Conservation (phyloP, 2,113 vertebrate genomes). For the Poeciliopsis prolifica region DNA sequence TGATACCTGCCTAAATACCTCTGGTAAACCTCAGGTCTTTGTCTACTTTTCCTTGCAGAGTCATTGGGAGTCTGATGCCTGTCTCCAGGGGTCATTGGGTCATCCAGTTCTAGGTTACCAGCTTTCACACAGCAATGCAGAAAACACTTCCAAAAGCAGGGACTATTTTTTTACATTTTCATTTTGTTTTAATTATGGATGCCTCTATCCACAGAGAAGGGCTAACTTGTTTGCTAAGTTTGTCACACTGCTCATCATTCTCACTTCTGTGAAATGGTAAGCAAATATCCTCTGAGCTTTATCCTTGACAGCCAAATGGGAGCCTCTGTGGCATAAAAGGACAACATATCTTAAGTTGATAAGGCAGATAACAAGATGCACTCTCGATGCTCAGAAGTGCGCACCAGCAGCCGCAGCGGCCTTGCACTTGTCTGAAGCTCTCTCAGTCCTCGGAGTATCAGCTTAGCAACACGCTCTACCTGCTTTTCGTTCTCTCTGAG, state of each 20-base stretch:
- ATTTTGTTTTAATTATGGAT: slow-evolving; percentile 35
- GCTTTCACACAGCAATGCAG: too few species aligned
- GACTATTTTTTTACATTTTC: background rate
- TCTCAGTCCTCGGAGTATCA: slow-evolving; percentile 61
- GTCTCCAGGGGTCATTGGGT: too few species aligned
- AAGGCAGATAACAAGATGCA: slow-evolving; percentile 69
- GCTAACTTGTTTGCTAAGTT: slow-evolving; percentile 40
- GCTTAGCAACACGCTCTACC: slow-evolving; percentile 62
- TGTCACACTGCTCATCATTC: slow-evolving; percentile 37
- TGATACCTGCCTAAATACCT: too few species aligned
- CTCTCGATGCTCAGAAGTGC: slow-evolving; percentile 61
- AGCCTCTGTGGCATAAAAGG: slow-evolving; percentile 57
- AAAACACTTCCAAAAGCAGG: slow-evolving; percentile 5
- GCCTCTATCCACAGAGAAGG: slow-evolving; percentile 26
- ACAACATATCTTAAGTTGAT: slow-evolving; percentile 59
- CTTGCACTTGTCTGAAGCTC: slow-evolving; percentile 66
- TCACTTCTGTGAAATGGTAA: slow-evolving; percentile 51
- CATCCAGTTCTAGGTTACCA: too few species aligned
- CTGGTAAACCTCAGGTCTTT: too few species aligned
- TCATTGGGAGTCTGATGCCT: too few species aligned
- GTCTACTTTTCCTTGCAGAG: too few species aligned
- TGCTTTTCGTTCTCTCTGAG: slow-evolving; percentile 60
- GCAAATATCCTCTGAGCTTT: slow-evolving; percentile 45
- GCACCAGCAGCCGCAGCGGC: slow-evolving; percentile 41
- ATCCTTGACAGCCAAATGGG: slow-evolving; percentile 58